These are phyloP conservation scores for Drosophila buzzatii DNA, from an alignment of 2,888 invertebrate genomes.

Conservation along the genomic window DNA sequence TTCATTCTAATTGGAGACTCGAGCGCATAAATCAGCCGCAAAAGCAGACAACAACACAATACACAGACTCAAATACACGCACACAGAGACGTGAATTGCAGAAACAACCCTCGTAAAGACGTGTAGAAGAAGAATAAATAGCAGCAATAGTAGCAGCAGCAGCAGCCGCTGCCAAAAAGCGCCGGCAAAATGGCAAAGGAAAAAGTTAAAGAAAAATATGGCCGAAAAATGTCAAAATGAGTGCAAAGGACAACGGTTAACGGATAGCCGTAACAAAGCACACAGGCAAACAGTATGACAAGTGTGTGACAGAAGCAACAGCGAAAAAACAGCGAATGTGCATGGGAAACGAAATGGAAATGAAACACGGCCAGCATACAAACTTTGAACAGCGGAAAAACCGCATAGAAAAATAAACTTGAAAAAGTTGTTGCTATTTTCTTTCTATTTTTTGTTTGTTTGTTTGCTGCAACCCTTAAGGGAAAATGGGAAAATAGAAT, in stretches of 20 bases:
- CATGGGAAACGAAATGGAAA: constrained; percentile 42
- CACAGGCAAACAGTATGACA: constrained; percentile 15
- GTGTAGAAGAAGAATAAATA: constrained; percentile 23
- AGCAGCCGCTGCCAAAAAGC: constrained; percentile 50
- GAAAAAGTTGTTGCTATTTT: constrained; percentile 50
- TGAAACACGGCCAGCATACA: constrained; percentile 31
- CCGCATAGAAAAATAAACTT: constrained; percentile 68
- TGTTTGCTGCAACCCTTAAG: constrained; percentile 61
- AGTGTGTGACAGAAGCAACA: constrained; percentile 32
- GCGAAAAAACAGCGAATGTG: constrained; percentile 33
- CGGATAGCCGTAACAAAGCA: constrained; percentile 22
- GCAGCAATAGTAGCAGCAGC: constrained; percentile 25
- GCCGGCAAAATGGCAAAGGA: constrained; percentile 56
- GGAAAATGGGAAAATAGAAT: constrained; percentile 42
- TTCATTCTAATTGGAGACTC: constrained; percentile 40
- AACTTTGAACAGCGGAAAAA: constrained; percentile 47
- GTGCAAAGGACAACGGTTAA: constrained; percentile 25
- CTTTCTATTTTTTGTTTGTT: constrained; percentile 10
- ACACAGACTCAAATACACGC: constrained; percentile 3
- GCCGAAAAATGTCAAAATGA: constrained; percentile 60
- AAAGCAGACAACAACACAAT: constrained; percentile 13
- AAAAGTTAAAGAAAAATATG: constrained; percentile 49
- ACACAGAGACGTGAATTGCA: constrained; percentile 29
- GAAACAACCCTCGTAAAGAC: constrained; percentile 63
- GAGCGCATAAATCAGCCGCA: constrained; percentile 32